These are phyloP conservation scores for Netelia inedita DNA, from an alignment of 2,888 invertebrate species.

Conservation along the genomic window DNA sequence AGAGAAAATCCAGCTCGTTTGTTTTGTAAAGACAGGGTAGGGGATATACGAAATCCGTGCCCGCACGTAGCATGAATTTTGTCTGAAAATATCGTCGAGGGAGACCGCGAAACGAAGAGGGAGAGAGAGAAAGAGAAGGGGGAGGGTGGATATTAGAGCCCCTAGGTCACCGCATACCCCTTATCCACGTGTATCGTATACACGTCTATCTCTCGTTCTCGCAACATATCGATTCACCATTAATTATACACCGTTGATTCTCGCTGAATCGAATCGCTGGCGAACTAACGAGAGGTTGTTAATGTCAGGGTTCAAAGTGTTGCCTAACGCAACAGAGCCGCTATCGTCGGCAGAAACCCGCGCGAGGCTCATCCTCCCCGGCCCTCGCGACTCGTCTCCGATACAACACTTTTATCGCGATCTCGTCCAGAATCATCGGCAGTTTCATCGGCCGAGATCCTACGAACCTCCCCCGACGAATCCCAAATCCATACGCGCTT, in stretches of 20 bases:
- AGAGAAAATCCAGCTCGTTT: not conserved
- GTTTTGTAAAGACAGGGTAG: not conserved
- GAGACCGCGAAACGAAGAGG: not conserved
- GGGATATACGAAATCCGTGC: not conserved
- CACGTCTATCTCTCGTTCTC: not conserved
- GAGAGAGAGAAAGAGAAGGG: not conserved
- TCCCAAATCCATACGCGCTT: not conserved
- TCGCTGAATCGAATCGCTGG: constrained; percentile 28
- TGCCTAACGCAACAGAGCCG: constrained; percentile 13
- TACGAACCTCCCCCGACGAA: not conserved
- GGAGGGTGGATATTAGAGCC: not conserved
- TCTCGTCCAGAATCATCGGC: not conserved
- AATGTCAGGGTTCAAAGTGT: constrained; percentile 44
- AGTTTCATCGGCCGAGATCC: not conserved
- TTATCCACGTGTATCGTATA: not conserved
- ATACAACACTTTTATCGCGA: constrained; percentile 7
- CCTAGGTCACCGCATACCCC: not conserved
- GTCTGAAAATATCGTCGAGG: not conserved
- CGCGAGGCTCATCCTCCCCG: constrained; percentile 19
- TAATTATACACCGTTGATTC: constrained; percentile 24
- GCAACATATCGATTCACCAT: not conserved
- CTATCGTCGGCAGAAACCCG: not conserved
- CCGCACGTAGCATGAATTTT: not conserved
- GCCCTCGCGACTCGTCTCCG: constrained; percentile 23
- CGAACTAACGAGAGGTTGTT: constrained; percentile 62